Evolutionary conservation across 2,888 invertebrate genomes (phyloP), one percentile per base, ranked within the genome.

Genomic region (Ormyrus labotus): DNA sequence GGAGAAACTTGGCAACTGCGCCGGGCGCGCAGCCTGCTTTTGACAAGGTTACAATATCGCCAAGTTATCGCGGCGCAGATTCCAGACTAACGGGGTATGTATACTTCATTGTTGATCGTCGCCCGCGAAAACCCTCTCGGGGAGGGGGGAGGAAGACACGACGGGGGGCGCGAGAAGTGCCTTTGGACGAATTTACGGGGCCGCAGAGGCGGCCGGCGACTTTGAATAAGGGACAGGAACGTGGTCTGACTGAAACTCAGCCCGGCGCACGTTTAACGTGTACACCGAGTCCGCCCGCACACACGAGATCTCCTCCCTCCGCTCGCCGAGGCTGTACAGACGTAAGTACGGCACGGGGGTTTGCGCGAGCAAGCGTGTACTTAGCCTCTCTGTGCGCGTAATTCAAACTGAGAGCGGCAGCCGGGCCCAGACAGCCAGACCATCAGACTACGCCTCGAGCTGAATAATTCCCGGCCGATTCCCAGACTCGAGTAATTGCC

Each of bases 221-320:
- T 79, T 78, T 67, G 82, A 85, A 82, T 80, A 83, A 82, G 79
- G 73, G 60, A 79, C 34, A 34, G 83, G 82, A 83, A 83, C 82
- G 83, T 81, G 81, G 84, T 82, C 82, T 77, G 65, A 75, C 81
- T 82, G 82, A 83, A 84, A 84, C 82, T 75, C 71, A 83, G 82
- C 81, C 83, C 83, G 83, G 6, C 64, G 34, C 13, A 48, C 76
- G 68, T 68, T 75, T 75, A 75, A 75, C 75, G 51, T 48, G 64
- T 55, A 55, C 53, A 55, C 6, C 1, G 53, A 48, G 6, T 34
- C 60, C 13, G 5, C 10, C 0, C 34, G n/a, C 13, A 48, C 47
- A n/a, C 45, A 53, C 7, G 9, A 34, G 13, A 13, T 13, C 13
- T 34, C 34, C 34, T 34, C 34, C 34, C 34, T 34, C 34, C 34